These are phyloP conservation scores for Stylophora pistillata DNA, from an alignment of 64 coral and sea anemone genomes.

Conservation along the genomic window DNA sequence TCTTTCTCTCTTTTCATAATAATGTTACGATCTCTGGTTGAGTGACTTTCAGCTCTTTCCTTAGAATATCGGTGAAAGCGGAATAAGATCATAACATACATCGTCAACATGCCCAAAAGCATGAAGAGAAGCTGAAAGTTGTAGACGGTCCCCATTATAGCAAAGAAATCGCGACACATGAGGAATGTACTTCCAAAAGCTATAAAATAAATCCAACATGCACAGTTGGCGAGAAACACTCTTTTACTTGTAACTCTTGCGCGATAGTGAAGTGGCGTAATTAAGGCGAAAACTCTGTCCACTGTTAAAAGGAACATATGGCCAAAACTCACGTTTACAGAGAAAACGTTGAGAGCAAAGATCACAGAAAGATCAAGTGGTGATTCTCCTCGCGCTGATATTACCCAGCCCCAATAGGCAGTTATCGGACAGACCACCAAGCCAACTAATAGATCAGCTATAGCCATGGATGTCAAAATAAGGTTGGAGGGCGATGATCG, in stretches of 20 bases:
- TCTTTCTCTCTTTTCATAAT: slow-evolving; percentile 20
- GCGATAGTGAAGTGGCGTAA: slow-evolving; percentile 22
- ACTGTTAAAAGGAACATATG: slow-evolving; percentile 36
- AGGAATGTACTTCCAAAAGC: neutral
- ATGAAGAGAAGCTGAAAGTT: neutral
- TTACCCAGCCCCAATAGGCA: neutral
- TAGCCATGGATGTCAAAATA: slow-evolving; percentile 36
- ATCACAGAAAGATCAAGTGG: neutral
- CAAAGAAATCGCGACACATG: neutral
- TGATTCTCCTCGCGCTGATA: neutral
- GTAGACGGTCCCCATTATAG: slow-evolving; percentile 8
- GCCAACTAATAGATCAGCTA: slow-evolving; percentile 30
- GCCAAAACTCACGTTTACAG: slow-evolving; percentile 11
- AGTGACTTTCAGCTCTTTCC: neutral
- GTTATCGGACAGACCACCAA: slow-evolving; percentile 10
- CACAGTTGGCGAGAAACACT: neutral
- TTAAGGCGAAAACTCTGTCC: slow-evolving; percentile 35
- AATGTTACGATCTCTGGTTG: neutral
- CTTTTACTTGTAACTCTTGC: slow-evolving; percentile 6
- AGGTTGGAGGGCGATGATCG: slow-evolving; percentile 48
- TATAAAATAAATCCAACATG: slow-evolving; percentile 19
- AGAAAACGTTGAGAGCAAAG: neutral
- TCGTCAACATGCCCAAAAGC: neutral
- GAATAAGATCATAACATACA: neutral
- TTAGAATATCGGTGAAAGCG: slow-evolving; percentile 12